Conservation (phyloP, 2,113 vertebrate genomes). For the Thryonomys swinderianus region DNA sequence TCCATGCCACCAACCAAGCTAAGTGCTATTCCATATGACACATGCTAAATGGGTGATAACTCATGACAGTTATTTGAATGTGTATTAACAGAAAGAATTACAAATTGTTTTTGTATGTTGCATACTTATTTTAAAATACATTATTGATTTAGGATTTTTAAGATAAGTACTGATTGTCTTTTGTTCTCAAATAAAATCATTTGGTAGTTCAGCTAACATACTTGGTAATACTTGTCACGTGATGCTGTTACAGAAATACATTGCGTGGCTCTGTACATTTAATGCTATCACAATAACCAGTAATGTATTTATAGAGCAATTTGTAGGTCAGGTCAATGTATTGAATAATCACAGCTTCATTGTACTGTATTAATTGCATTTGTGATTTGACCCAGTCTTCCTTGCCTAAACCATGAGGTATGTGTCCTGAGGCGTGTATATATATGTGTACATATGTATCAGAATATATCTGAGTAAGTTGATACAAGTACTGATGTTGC, state of each 20-base stretch:
- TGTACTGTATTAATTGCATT: slow-evolving; percentile 24
- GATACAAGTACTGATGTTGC: not conserved
- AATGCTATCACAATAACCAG: not conserved
- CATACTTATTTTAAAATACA: slow-evolving; percentile 48
- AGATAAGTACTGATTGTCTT: not conserved
- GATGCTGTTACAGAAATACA: not conserved
- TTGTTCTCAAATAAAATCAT: slow-evolving; percentile 28
- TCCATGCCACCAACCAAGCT: not conserved
- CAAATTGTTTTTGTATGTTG: not conserved
- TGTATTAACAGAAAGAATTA: slow-evolving; percentile 19
- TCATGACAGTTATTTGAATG: slow-evolving; percentile 40
- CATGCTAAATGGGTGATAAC: not conserved
- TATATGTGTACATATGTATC: not conserved
- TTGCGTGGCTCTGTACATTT: not conserved
- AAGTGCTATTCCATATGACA: not conserved
- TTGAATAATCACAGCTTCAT: slow-evolving; percentile 49
- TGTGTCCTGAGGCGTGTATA: too few species aligned
- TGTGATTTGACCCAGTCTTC: slow-evolving; percentile 14
- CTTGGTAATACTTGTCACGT: not conserved
- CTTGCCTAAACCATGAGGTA: not conserved
- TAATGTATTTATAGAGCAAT: not conserved
- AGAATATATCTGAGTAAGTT: not conserved
- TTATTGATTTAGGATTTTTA: slow-evolving; percentile 3
- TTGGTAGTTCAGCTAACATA: not conserved
- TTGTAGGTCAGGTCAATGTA: slow-evolving; percentile 1